These are phyloP conservation scores for Prolemur simus DNA, from an alignment of 2,113 vertebrate species.

Conservation along the genomic window DNA sequence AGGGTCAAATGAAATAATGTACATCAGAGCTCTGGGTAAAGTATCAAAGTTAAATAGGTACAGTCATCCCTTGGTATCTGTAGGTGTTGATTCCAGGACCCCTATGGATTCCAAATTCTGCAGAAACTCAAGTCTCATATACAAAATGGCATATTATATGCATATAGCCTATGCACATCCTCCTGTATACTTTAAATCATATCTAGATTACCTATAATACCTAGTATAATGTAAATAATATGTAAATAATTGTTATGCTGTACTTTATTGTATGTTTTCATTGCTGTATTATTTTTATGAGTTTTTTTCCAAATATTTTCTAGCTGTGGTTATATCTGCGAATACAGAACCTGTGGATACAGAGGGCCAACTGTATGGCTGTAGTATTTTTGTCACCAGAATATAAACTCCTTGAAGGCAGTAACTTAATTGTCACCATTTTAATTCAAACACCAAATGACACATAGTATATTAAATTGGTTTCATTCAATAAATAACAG, in stretches of 20 bases:
- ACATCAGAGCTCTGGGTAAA: background rate
- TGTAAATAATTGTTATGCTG: background rate
- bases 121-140: background rate
- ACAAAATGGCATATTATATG: background rate
- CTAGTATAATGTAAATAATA: background rate
- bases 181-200: background rate
- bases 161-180: background rate
- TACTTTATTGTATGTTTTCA: background rate
- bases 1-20: background rate
- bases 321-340: background rate
- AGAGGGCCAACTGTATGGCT: background rate
- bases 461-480: background rate
- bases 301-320: background rate
- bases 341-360: background rate
- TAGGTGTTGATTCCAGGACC: background rate
- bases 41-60: background rate
- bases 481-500: background rate
- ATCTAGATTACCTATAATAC: background rate
- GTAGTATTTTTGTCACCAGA: background rate
- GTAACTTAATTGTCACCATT: background rate
- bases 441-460: background rate
- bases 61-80: background rate
- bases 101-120: background rate
- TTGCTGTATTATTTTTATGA: background rate
- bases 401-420: background rate